These are phyloP conservation scores for Microcaecilia unicolor DNA, from an alignment of 2,797 vertebrate genomes.

Conservation along the genomic window DNA sequence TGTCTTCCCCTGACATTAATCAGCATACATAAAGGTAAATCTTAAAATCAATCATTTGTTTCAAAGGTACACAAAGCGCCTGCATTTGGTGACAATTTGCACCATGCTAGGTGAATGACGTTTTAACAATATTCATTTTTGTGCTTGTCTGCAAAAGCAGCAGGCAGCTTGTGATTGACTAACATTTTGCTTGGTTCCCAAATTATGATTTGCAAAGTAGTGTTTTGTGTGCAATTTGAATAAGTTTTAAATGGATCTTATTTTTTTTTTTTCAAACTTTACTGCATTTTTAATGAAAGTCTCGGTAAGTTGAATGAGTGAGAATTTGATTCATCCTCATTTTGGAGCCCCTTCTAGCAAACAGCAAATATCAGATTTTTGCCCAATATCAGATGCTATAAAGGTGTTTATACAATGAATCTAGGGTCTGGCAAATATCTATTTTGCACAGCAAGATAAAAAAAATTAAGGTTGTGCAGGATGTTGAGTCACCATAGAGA, in stretches of 20 bases:
- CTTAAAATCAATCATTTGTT: slow-evolving; percentile 22
- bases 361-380: too few relatives aligned
- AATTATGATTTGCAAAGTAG: slow-evolving; percentile 21
- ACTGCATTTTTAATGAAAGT: too few relatives aligned
- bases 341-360: too few relatives aligned
- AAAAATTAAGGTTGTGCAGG: too few relatives aligned
- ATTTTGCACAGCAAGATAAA: too few relatives aligned
- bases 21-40: slow-evolving; percentile 18
- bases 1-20: slow-evolving; percentile 17
- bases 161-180: slow-evolving; percentile 18
- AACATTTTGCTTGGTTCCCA: slow-evolving; percentile 19
- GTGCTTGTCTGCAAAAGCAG: slow-evolving; percentile 16
- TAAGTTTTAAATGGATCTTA: slow-evolving; percentile 16
- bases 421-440: too few relatives aligned
- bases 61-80: slow-evolving; percentile 12
- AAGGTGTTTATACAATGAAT: too few relatives aligned
- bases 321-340: too few relatives aligned
- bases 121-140: slow-evolving; percentile 21
- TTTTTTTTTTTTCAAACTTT: too few relatives aligned
- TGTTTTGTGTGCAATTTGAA: slow-evolving; percentile 17
- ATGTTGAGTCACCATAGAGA: too few relatives aligned
- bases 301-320: too few relatives aligned
- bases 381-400: too few relatives aligned
- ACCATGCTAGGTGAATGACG: slow-evolving; percentile 19
- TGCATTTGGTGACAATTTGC: slow-evolving; percentile 17